Evolutionary conservation across 2,113 vertebrate species (phyloP).

Genomic region (Corapipo altera): DNA sequence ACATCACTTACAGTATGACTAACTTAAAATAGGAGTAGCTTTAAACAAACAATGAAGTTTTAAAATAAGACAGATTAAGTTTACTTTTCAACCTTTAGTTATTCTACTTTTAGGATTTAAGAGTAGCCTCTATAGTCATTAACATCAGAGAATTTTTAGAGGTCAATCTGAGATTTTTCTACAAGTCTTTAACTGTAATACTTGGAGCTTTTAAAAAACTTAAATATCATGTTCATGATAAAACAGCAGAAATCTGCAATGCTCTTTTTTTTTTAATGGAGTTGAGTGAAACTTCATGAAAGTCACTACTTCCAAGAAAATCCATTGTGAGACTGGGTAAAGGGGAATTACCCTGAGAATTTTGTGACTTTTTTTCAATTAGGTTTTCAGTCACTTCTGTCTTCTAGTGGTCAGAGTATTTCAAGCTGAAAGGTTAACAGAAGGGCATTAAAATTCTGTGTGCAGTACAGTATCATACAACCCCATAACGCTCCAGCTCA

Average conservation of each 20-base stretch:
- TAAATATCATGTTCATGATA: neutral
- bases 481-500: neutral
- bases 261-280: neutral
- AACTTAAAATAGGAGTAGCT: neutral
- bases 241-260: neutral
- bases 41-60: neutral
- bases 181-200: neutral
- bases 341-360: neutral
- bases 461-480: neutral
- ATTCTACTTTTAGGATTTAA: neutral
- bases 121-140: neutral
- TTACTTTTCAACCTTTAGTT: neutral
- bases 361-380: neutral
- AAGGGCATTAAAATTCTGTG: neutral
- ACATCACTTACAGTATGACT: neutral
- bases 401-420: neutral
- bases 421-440: neutral
- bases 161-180: neutral
- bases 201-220: neutral
- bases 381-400: neutral
- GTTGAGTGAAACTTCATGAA: neutral
- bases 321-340: neutral
- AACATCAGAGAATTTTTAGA: neutral
- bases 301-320: neutral
- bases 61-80: neutral